Percentiles rank a stretch among this genome's conserved stretches.
Conservation (phyloP, 2,113 vertebrate genomes). For the Callipepla squamata region DNA sequence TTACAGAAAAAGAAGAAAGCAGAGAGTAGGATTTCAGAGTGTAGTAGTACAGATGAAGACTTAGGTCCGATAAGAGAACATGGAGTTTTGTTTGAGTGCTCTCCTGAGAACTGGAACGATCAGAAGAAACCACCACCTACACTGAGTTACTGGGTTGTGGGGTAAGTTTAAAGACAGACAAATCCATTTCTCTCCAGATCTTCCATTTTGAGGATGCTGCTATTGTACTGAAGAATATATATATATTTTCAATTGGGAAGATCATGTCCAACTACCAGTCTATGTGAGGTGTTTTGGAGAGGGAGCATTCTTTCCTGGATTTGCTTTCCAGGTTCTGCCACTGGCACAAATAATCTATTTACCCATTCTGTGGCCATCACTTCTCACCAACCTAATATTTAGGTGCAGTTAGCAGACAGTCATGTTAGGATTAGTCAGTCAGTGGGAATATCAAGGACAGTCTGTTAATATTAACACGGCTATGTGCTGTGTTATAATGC, state of each 20-base stretch:
- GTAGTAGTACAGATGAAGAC: constrained; percentile 50
- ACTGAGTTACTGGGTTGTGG: constrained; percentile 98
- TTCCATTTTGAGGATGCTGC: neutral
- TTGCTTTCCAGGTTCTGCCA: neutral
- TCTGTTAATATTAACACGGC: neutral
- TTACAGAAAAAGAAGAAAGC: constrained; percentile 70
- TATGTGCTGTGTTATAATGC: neutral
- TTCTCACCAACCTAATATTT: neutral
- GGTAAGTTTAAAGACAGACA: constrained; percentile 76
- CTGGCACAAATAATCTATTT: neutral
- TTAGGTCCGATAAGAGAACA: constrained; percentile 87
- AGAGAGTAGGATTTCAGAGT: constrained; percentile 9
- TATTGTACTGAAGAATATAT: neutral
- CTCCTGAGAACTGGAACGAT: constrained; percentile 91
- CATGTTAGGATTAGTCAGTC: neutral
- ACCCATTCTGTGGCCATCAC: neutral
- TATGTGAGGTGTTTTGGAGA: neutral
- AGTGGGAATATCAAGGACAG: neutral
- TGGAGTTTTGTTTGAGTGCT: constrained; percentile 93
- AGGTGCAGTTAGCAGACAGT: neutral
- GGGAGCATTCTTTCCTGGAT: neutral
- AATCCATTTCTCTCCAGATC: neutral
- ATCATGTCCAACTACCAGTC: neutral
- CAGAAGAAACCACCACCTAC: constrained; percentile 90
- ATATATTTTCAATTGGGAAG: neutral